Conservation (phyloP, 2,113 vertebrate genomes). For the Python bivittatus region DNA sequence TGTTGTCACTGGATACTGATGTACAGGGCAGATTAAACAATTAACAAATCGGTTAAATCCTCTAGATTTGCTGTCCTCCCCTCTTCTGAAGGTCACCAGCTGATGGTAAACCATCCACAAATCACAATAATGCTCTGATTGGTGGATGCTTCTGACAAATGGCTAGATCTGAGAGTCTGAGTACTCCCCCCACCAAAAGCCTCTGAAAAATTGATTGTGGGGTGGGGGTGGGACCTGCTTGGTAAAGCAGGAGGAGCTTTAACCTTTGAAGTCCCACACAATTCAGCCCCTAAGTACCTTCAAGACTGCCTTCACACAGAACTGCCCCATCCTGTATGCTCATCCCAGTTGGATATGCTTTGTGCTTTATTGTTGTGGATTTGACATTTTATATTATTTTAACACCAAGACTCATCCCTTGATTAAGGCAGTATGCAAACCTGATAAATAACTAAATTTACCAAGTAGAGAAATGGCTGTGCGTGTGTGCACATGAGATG, state of each 20-base stretch:
- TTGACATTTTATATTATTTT: background rate
- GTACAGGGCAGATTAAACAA: background rate
- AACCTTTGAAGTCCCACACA: background rate
- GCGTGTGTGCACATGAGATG: background rate
- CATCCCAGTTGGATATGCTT: background rate
- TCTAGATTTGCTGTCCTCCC: background rate
- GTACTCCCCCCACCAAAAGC: background rate
- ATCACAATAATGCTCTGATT: background rate
- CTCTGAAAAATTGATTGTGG: background rate
- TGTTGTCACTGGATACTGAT: background rate
- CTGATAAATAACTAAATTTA: background rate
- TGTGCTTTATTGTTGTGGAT: background rate
- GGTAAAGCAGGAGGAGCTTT: background rate
- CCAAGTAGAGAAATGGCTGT: background rate
- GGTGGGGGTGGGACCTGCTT: background rate
- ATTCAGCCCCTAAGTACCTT: background rate
- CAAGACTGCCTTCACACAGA: background rate
- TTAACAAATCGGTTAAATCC: background rate
- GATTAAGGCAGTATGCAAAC: background rate
- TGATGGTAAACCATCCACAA: background rate
- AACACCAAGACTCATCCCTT: background rate
- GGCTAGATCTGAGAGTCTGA: background rate
- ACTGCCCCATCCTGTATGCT: background rate
- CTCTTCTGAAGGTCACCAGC: background rate
- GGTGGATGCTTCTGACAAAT: background rate